Evolutionary conservation across 2,113 vertebrate genomes (phyloP), one percentile per base, ranked within the genome.

Genomic region (Sapajus apella): DNA sequence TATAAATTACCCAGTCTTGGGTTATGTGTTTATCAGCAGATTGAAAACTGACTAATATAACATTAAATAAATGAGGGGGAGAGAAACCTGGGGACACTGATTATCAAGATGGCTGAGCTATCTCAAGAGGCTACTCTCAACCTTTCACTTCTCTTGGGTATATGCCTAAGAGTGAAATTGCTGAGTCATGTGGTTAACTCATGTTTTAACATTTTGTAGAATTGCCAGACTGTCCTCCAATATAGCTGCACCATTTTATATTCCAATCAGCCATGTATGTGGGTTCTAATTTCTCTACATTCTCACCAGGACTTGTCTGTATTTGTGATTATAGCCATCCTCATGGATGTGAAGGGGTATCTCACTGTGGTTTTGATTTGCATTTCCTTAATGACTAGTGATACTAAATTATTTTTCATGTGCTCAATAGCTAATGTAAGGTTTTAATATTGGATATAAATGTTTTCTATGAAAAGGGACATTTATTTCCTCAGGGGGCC

Each of bases 221-320:
- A 52, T 8, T 43, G 14, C 70, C n/a, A 70, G 9, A 37, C 55
- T 32, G 10, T 87, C 79, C 70, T 79, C 75, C 72, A 75, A 77
- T 85, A 4, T 9, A 45, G n/a, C 70, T 85, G 18, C 5, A 25
- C 43, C 45, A 11, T 30, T 79, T 88, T 86, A 12, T 35, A 61
- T 12, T 61, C 27, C 58, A 17, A 66, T 50, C 18, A 61, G 14
- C 6, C 21, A 5, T 55, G 27, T 30, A 12, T 21, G 55, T 70
- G 13, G 6, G 11, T 45, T 83, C 58, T 0, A 23, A 13, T 76
- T 79, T 32, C 55, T 87, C 70, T 32, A 2, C 2, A 1, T 94
- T 93, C 89, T 97, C 93, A 91, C 85, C 93, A 83, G 35, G n/a
- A 64, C 77, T 96, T 89, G 35, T 93, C 82, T 89, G 56, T 79